phyloP scores from a whole-genome alignment of 2,113 vertebrate genomes.

The Pyxicephalus adspersus region DNA sequence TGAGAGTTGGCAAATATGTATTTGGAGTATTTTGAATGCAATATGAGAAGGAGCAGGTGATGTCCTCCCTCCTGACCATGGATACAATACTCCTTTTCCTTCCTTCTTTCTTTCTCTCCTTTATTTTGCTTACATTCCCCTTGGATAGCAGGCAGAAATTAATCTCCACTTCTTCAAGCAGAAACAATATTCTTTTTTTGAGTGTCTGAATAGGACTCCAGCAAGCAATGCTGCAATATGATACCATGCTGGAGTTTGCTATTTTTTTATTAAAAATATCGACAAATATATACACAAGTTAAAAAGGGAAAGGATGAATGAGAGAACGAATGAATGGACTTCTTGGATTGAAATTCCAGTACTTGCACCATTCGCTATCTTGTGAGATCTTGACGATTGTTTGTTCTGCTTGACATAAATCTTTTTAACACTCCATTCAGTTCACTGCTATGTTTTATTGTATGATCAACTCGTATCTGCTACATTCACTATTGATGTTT shows the following conservation, averaged over 20 bases:
- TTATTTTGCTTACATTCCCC: conserved; percentile 69
- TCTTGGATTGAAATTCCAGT: conserved; percentile 78
- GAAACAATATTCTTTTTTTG: conserved; percentile 77
- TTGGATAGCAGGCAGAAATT: conserved; percentile 81
- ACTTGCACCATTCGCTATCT: conserved; percentile 90
- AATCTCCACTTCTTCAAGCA: conserved; percentile 69
- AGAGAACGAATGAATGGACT: conserved; percentile 81
- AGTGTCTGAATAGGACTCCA: conserved; percentile 88
- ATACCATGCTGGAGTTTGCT: conserved; percentile 82
- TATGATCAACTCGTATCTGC: conserved; percentile 99
- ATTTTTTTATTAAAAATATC: conserved; percentile 63
- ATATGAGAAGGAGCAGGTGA: conserved; percentile 87
- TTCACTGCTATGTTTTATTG: conserved; percentile 74
- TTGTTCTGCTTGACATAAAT: conserved; percentile 83
- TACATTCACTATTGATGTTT: conserved; percentile 79
- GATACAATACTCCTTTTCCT: conserved; percentile 78
- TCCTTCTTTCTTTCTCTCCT: conserved; percentile 61
- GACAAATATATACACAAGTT: background rate
- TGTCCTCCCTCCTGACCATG: conserved; percentile 85
- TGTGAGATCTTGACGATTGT: conserved; percentile 85
- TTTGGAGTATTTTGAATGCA: conserved; percentile 93
- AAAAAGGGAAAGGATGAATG: conserved; percentile 72
- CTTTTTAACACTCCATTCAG: conserved; percentile 57
- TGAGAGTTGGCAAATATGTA: conserved; percentile 99
- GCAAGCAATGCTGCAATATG: conserved; percentile 76